Evolutionary conservation across 2,797 vertebrate genomes (phyloP), one percentile per base, ranked within the genome.

Genomic region (Poecilia gillii): DNA sequence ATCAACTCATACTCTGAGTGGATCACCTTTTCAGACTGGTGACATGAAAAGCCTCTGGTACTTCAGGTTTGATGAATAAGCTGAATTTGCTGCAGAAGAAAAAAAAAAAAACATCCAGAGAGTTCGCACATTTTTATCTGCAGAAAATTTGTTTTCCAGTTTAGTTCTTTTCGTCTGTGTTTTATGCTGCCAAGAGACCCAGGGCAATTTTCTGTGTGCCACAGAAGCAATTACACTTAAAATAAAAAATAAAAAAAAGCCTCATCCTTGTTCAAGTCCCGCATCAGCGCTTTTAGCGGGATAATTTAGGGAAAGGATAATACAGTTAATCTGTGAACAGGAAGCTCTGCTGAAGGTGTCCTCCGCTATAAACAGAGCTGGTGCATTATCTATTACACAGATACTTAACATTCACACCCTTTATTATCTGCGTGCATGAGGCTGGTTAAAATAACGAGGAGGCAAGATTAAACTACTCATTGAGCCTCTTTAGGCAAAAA

Each of bases 271-370:
- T 84, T 64, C 45, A 76, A 73, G 53, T 73, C 78, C 80, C 78
- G 55, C 72, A 6, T 87, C 77, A 81, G 73, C 85, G 83, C 85
- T 87, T 88, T 89, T 81, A 85, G 84, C 43, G 14, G 81, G 81
- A 85, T 90, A n/a, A 79, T 85, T 90, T 82, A 36, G 76, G 81
- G 25, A 80, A 51, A 82, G 49, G 74, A 81, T 74, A 81, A 73
- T 73, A 11, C 77, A 78, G 81, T 85, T 88, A 74, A 89, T 87
- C 74, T 79, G 11, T 87, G 80, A 84, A 89, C 85, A 83, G n/a
- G 45, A 85, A 71, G 41, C 75, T 83, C 11, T 23, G 71, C 79
- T 83, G 79, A 85, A 88, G 84, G 80, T 89, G 86, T 84, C 80
- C 86, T 84, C 76, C 1, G n/a, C 73, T 75, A 66, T 84, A 59